Evolutionary conservation across 2,113 vertebrate genomes (phyloP), one percentile per base, ranked within the genome.

Genomic region (Myotis yumanensis): DNA sequence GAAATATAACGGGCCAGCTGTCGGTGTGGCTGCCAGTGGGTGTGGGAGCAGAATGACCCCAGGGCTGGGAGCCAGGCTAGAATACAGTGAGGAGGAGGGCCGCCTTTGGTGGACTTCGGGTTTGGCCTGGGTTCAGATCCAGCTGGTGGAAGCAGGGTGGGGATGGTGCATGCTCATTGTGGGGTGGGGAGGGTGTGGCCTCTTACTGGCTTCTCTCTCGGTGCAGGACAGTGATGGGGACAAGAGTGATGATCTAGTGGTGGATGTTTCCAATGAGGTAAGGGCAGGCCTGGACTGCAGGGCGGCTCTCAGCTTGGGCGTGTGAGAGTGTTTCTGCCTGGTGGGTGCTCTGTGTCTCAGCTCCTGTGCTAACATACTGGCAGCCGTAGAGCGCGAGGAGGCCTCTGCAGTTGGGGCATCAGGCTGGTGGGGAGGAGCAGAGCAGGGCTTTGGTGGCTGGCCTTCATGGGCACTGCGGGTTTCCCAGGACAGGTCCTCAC

Each of bases 201-300:
- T 86, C 90, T 90, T 16, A 96, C 3, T 0, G 0, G 93, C 93
- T 76, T 9, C 0, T 25, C 43, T 79, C 5, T 90, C 9, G 7
- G 0, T 95, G 71, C 98, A 99, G 99, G 99, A 99, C 98, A 99
- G 99, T 23, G 99, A 99, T 0, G 99, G 99, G 15, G 99, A 99
- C 98, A 99, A 99, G 97, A 99, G 99, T 22, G 99, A 99, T 0
- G 99, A 99, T 96, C 96, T 99, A 93, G 99, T 99, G 94, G 99
- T 99, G 20, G 99, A 99, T 0, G 99, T 99, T 80, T 99, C 99
- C 95, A 99, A 99, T 0, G 99, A 99, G 99, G 99, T 99, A 97
- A 97, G 98, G 30, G 4, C 37, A 20, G 48, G 37, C 1, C 54
- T 0, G 0, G 1, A 10, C 3, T 23, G 2, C 30, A 25, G 84